Base-by-base conservation (phyloP, 2,888 invertebrate genomes). In the Thysanoteuthis rhombus region DNA sequence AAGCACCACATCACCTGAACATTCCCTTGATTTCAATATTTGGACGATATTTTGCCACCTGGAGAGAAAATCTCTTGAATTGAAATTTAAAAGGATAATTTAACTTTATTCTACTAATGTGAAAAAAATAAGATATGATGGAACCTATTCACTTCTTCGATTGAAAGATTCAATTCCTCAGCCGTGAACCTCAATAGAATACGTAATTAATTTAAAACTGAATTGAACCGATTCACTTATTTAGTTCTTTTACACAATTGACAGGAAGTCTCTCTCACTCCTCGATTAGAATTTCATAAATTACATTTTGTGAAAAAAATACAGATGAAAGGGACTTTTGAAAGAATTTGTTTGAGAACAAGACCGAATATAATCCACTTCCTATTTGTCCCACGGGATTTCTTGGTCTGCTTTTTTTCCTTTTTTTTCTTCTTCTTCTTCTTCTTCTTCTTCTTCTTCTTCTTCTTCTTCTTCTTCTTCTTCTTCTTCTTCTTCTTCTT, bases 401-500 rank as follows among this genome's bases (percentile, higher is more conserved):
- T 22, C 5, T 19, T 52, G 22, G 16, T 52, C 52, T 25, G 5
- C 22, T 52, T 52, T 10, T 32, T 2, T 5, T 32, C 12, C 32
- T 58, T 32, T 32, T 28, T 6, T 5, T 58, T 58, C 32, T 58
- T 58, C 32, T 28, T 58, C 28, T 10, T 32, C 4, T 58, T 32
- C 58, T 58, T 5, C 32, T 58, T n/a, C 32, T 58, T 58, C 8
- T 58, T 58, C 32, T 5, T 32, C 28, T 32, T 32, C 12, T 5
- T 32, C 10, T 28, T 5, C 10, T n/a, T 32, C 32, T 6, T 2
- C 1, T 8, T 32, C 0, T 32, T 1, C n/a, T n/a, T 16, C n/a
- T 0, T 1, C n/a, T 5, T 10, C 0, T 3, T 16, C 0, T 75
- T 16, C 1, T 75, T 10, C 3, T 32, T n/a, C 75, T n/a, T 6